Evolutionary conservation across 1,140 invertebrate species (phyloP).

Genomic region (Asobara japonica): DNA sequence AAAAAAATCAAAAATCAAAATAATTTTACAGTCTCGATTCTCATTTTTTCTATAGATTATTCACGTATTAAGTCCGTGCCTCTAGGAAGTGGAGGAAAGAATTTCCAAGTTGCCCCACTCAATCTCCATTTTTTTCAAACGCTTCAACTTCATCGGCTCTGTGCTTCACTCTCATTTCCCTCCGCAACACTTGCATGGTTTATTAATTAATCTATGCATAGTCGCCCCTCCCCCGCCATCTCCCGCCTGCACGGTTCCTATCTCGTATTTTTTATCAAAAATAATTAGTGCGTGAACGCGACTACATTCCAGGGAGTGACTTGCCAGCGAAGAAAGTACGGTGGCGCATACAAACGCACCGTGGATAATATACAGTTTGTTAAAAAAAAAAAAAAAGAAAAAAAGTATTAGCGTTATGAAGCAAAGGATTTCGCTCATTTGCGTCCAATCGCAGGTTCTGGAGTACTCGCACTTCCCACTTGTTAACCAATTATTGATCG

Average conservation of each 20-base stretch:
- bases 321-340: slow-evolving; percentile 27
- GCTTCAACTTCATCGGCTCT: neutral
- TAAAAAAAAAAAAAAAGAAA: too few relatives aligned
- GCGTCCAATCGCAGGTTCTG: neutral
- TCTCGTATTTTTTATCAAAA: slow-evolving; percentile 41
- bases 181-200: neutral
- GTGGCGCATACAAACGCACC: neutral
- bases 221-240: neutral
- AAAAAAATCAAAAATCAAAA: too few relatives aligned
- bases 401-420: neutral
- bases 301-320: slow-evolving; percentile 31
- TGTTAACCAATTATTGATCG: too few relatives aligned
- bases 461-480: neutral
- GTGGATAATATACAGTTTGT: slow-evolving; percentile 16
- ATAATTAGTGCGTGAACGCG: slow-evolving; percentile 46
- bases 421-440: neutral
- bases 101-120: too few relatives aligned
- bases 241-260: slow-evolving; percentile 17
- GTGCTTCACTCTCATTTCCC: slow-evolving; percentile 9
- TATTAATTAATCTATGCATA: slow-evolving; percentile 18
- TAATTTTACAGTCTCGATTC: too few relatives aligned
- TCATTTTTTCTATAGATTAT: too few relatives aligned
- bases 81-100: too few relatives aligned
- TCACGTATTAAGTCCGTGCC: too few relatives aligned
- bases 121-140: neutral